Conservation (phyloP, 2,113 vertebrate species). For the Plecturocebus donacophilus region DNA sequence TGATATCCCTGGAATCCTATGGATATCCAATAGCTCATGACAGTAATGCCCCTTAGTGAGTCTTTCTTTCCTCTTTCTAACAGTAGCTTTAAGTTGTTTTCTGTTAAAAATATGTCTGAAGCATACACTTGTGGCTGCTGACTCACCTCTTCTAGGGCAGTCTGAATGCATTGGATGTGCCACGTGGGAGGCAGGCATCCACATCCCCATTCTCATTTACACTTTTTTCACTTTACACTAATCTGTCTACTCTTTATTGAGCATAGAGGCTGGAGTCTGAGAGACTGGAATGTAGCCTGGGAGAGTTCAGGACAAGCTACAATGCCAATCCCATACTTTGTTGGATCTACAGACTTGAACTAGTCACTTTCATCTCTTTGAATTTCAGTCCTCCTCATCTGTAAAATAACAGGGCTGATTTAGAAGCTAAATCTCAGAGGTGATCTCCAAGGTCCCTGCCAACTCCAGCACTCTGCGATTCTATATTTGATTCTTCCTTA, state of each 20-base stretch:
- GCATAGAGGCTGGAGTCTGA: not conserved
- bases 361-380: not conserved
- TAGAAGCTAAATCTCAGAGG: not conserved
- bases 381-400: not conserved
- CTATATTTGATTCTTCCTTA: not conserved
- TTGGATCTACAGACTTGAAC: not conserved
- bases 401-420: not conserved
- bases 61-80: conserved; percentile 32
- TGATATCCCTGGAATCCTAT: accelerated
- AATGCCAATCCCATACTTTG: not conserved
- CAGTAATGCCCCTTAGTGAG: not conserved
- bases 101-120: not conserved
- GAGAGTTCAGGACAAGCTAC: not conserved
- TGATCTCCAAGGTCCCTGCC: not conserved
- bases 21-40: not conserved
- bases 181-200: not conserved
- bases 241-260: not conserved
- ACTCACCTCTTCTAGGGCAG: not conserved
- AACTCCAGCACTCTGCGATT: not conserved
- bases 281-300: not conserved
- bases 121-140: not conserved
- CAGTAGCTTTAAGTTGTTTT: not conserved
- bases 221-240: not conserved
- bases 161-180: not conserved
- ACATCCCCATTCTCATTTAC: not conserved